These are phyloP conservation scores for Sebastes diploproa DNA, from an alignment of 2,797 vertebrate species.

Conservation along the genomic window DNA sequence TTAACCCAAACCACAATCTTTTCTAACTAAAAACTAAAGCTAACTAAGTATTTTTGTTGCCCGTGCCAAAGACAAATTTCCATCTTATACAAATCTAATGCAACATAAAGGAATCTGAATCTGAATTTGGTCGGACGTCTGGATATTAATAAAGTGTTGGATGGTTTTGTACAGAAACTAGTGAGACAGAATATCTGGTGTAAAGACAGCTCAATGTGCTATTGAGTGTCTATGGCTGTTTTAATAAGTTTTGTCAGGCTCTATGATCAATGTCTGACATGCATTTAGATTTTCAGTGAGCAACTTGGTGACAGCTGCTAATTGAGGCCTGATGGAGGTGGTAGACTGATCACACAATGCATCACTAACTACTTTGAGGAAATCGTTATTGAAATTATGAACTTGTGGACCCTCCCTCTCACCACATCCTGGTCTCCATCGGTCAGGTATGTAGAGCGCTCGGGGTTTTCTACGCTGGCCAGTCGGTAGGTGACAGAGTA, in stretches of 20 bases:
- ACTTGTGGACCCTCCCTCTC: constrained; percentile 56
- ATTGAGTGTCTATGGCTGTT: no score
- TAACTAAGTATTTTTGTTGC: no score
- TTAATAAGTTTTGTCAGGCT: no score
- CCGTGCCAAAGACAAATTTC: not conserved
- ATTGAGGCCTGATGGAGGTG: not conserved
- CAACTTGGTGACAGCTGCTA: not conserved
- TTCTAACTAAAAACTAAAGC: no score
- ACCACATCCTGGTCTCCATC: constrained; percentile 99
- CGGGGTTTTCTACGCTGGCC: constrained; percentile 77
- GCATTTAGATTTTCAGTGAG: not conserved
- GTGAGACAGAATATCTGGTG: not conserved
- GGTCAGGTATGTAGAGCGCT: constrained; percentile 88
- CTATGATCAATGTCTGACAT: not conserved
- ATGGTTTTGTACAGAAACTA: not conserved
- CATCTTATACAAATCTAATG: not conserved
- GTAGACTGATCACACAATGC: not conserved
- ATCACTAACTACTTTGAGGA: not conserved
- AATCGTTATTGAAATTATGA: not conserved
- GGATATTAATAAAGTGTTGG: not conserved
- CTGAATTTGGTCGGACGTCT: not conserved
- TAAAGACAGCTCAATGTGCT: not conserved
- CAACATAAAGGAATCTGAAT: not conserved
- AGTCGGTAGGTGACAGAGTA: constrained; percentile 90
- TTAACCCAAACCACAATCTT: no score